phyloP scores from a whole-genome alignment of 2,888 invertebrate genomes.

The Cotesia congregata region DNA sequence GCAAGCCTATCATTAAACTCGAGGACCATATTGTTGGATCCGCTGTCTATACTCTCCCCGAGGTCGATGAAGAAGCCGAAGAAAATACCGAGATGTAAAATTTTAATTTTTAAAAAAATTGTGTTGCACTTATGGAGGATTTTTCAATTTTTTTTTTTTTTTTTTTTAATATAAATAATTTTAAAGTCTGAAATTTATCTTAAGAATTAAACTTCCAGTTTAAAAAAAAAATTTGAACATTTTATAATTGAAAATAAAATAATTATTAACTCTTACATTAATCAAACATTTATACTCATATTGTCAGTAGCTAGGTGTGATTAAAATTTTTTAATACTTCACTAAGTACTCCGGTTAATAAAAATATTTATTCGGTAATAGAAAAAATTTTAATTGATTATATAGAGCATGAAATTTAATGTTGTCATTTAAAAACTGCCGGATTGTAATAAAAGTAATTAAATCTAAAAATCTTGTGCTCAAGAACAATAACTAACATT shows the following conservation, averaged over 20 bases:
- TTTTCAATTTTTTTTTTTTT: neutral
- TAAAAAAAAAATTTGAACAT: neutral
- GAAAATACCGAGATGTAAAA: conserved; percentile 68
- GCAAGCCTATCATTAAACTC: conserved; percentile 66
- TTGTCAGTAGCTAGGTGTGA: neutral
- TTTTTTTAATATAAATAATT: neutral
- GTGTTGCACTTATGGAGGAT: too few relatives aligned
- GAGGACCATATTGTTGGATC: conserved; percentile 63
- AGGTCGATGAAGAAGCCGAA: conserved; percentile 67
- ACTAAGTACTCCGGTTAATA: neutral
- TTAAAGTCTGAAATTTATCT: neutral
- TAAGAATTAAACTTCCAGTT: too few relatives aligned
- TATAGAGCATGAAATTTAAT: too few relatives aligned
- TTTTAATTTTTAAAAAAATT: neutral
- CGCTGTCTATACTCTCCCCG: conserved; percentile 66
- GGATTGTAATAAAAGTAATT: conserved; percentile 29
- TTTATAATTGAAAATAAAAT: neutral
- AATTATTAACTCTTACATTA: neutral
- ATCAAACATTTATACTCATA: neutral
- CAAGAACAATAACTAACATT: conserved; percentile 65
- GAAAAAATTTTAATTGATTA: neutral
- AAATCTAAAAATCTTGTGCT: conserved; percentile 58
- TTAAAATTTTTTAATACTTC: neutral
- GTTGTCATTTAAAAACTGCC: conserved; percentile 36
- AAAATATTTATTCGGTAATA: neutral